Evolutionary conservation across 2,797 vertebrate genomes (phyloP).

Genomic region (Toxotes lorentzi): DNA sequence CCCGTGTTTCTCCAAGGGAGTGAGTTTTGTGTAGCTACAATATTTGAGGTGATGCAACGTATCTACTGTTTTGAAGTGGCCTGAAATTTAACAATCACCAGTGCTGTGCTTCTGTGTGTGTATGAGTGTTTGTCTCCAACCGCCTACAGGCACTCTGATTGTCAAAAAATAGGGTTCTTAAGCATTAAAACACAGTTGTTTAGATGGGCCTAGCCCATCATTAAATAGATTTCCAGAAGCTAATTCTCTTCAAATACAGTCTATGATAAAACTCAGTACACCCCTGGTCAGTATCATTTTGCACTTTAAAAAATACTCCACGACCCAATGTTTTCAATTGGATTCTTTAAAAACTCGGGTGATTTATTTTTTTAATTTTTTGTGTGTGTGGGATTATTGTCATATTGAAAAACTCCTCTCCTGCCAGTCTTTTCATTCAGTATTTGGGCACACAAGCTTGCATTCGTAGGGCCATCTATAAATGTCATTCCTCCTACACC

Average conservation of each 20-base stretch:
- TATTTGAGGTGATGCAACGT: slow-evolving; percentile 42
- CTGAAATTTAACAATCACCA: slow-evolving; percentile 37
- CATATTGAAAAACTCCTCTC: not conserved
- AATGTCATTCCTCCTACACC: not conserved
- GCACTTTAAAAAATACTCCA: not conserved
- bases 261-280: not conserved
- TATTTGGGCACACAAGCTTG: too few relatives aligned
- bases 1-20: not conserved
- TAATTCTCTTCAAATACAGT: slow-evolving; percentile 51
- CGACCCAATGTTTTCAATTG: not conserved
- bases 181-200: slow-evolving; percentile 47
- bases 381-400: not conserved
- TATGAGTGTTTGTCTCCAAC: not conserved
- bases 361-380: too few relatives aligned
- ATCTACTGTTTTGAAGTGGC: slow-evolving; percentile 40
- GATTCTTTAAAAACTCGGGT: not conserved
- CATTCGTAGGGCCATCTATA: too few relatives aligned
- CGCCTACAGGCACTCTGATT: slow-evolving; percentile 39
- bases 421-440: not conserved
- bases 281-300: not conserved
- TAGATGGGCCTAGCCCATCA: slow-evolving; percentile 48
- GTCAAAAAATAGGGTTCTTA: slow-evolving; percentile 37
- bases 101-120: slow-evolving; percentile 9
- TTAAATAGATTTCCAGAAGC: slow-evolving; percentile 68
- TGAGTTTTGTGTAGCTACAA: slow-evolving; percentile 31